Evolutionary conservation across 2,113 vertebrate genomes (phyloP).

Genomic region (Mugil cephalus): DNA sequence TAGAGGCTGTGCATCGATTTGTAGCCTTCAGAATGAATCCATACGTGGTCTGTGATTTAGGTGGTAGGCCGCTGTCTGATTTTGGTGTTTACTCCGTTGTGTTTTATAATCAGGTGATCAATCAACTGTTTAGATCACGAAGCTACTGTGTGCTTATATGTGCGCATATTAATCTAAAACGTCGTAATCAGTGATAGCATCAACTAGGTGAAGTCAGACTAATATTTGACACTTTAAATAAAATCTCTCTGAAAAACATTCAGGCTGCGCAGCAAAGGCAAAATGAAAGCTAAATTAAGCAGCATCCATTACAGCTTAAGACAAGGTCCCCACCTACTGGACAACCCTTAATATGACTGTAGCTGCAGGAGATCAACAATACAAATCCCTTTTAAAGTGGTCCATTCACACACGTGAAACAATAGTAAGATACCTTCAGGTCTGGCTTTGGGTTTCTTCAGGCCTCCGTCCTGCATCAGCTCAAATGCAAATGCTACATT

Average conservation of each 20-base stretch:
- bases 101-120: too few species aligned
- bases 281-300: not conserved
- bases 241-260: not conserved
- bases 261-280: not conserved
- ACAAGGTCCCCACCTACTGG: conserved; percentile 75
- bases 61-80: not conserved
- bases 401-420: not conserved
- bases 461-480: conserved; percentile 95
- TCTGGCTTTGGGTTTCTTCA: conserved; percentile 95
- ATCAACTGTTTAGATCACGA: too few species aligned
- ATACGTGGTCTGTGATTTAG: not conserved
- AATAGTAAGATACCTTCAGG: conserved; percentile 90
- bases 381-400: not conserved
- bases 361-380: not conserved
- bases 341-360: conserved; percentile 8
- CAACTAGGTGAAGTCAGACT: too few species aligned
- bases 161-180: too few species aligned
- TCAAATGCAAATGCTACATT: conserved; percentile 97
- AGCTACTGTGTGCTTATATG: too few species aligned
- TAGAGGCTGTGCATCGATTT: too few species aligned
- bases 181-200: too few species aligned
- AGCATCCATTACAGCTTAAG: not conserved
- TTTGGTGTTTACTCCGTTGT: too few species aligned
- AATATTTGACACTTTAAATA: not conserved
- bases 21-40: too few species aligned